Evolutionary conservation across 1,140 invertebrate species (phyloP), one percentile per base, ranked within the genome.

Genomic region (Diprion similis): DNA sequence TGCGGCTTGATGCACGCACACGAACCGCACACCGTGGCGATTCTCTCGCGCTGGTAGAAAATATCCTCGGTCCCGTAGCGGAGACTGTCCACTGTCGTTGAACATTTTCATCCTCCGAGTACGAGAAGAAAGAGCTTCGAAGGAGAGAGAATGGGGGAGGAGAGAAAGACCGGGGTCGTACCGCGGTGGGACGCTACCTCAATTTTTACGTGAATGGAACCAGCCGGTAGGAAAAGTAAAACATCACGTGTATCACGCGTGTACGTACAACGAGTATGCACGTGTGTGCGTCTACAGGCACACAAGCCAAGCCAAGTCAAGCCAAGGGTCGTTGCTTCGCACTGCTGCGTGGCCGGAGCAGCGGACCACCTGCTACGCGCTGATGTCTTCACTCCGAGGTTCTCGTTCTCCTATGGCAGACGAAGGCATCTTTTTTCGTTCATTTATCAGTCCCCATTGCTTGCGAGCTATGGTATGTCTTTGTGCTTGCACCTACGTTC

Each of bases 161-260:
- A 37, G 51, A 59, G 51, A 17, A 59, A 59, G 51, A 59, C 11
- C 11, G n/a, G n/a, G 51, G n/a, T 17, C 51, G n/a, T 13, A 15
- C 11, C 51, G 51, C 51, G 51, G 51, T 59, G 51, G 9, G 51
- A 59, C 51, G 51, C 51, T 59, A 59, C 51, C 51, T 59, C 51
- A 59, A 59, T 4, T 59, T 59, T 59, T 59, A 59, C 51, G 51
- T 59, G 51, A 76, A 81, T 79, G 82, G 83, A 19, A 71, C 70
- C 76, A 75, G 71, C 71, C 76, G 80, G 37, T 75, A 71, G 72
- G 78, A 81, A 84, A 84, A 84, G 80, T 81, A 82, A 80, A 81
- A 80, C 77, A 80, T 83, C 79, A 80, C 68, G 71, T 70, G 77
- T 78, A 71, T 74, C 51, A 70, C 74, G 71, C 51, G 65, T 74